Percentiles rank a stretch among this genome's conserved stretches.
Evolutionary conservation across 2,888 invertebrate species (phyloP).

Genomic region (Apotomis turbidana): DNA sequence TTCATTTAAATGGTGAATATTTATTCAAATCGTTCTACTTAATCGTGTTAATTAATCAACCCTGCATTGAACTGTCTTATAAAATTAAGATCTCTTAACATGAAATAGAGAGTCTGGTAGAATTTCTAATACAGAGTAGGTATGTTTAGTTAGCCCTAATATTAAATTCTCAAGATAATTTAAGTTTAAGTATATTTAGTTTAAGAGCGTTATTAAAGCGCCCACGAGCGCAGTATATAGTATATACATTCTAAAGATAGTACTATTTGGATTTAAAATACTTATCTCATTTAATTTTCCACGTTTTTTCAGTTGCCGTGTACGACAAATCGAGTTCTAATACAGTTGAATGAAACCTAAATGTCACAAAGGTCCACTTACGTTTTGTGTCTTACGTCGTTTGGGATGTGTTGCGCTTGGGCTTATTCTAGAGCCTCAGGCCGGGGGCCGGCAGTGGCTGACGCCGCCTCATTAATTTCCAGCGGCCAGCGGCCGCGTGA

Average conservation of each 20-base stretch:
- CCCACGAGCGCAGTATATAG: neutral
- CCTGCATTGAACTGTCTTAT: neutral
- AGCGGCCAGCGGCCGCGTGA: constrained; percentile 59
- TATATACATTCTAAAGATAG: neutral
- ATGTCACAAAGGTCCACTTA: neutral
- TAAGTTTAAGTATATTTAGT: too few species aligned
- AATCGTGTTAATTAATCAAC: neutral
- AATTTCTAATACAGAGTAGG: too few species aligned
- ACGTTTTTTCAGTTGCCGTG: neutral
- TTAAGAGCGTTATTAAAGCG: too few species aligned
- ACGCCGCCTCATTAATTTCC: constrained; percentile 62
- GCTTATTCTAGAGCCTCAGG: constrained; percentile 13
- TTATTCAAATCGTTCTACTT: neutral
- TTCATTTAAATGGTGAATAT: neutral
- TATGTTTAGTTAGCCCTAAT: too few species aligned
- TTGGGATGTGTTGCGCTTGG: constrained; percentile 1
- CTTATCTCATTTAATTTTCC: too few species aligned
- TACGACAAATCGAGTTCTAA: neutral
- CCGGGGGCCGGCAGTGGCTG: constrained; percentile 36
- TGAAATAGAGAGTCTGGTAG: too few species aligned
- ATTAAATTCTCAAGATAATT: too few species aligned
- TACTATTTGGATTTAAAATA: neutral
- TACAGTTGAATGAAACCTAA: neutral
- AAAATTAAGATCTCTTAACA: neutral
- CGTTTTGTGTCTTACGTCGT: neutral